A percentile compares a stretch with the other conserved stretches of the same genome.
Conservation (phyloP, 2,888 invertebrate genomes). For the Melanophora roralis region DNA sequence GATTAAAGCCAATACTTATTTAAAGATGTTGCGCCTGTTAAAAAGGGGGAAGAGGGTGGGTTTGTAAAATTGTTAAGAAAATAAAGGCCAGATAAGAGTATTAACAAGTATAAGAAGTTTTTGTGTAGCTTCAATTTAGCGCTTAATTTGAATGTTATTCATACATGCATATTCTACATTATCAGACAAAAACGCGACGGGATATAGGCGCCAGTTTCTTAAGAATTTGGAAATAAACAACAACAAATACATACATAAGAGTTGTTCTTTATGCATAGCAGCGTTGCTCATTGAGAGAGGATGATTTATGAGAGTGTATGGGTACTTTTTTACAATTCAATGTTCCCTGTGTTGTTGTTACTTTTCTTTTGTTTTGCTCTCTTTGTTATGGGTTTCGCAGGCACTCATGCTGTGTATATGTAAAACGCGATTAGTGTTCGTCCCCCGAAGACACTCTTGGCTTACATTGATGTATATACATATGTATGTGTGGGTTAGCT, state of each 20-base stretch:
- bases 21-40: background rate
- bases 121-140: conserved; percentile 60
- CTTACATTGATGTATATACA: too few species aligned
- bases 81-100: background rate
- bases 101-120: conserved; percentile 23
- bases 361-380: too few species aligned
- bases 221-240: conserved; percentile 30
- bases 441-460: too few species aligned
- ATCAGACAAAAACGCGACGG: conserved; percentile 77
- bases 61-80: background rate
- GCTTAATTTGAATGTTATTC: conserved; percentile 70
- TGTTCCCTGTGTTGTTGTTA: too few species aligned
- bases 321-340: too few species aligned
- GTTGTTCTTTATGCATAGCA: conserved; percentile 10
- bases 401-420: too few species aligned
- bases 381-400: too few species aligned
- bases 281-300: too few species aligned
- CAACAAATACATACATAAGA: conserved; percentile 47
- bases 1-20: conserved; percentile 4
- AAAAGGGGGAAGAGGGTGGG: background rate
- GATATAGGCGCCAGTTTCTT: conserved; percentile 75
- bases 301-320: too few species aligned
- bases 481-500: background rate
- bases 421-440: too few species aligned
- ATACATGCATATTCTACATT: conserved; percentile 70